Conservation (phyloP, 2,888 invertebrate genomes). For the Tipula vernalis region DNA sequence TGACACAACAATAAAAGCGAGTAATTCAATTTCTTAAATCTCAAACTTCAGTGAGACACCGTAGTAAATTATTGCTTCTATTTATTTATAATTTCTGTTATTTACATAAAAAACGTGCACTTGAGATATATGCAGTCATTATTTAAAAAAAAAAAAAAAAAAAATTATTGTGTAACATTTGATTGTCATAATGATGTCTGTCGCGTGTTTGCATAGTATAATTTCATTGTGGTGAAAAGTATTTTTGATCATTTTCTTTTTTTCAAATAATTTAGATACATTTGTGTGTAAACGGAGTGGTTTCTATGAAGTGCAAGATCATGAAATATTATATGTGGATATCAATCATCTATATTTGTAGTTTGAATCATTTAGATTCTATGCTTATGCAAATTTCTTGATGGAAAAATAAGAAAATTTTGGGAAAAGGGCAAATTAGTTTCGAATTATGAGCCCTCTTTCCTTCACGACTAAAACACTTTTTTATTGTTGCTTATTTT, state of each 20-base stretch:
- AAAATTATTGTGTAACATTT: background rate
- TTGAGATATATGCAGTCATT: background rate
- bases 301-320: too few species aligned
- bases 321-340: too few species aligned
- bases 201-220: background rate
- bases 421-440: too few species aligned
- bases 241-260: background rate
- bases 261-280: background rate
- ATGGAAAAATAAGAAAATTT: too few species aligned
- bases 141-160: background rate
- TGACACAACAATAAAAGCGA: background rate
- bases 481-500: too few species aligned
- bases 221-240: background rate
- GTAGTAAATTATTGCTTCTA: background rate
- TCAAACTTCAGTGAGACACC: background rate
- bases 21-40: background rate
- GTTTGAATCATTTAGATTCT: too few species aligned
- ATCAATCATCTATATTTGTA: too few species aligned
- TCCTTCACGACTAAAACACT: too few species aligned
- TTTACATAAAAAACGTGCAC: slow-evolving; percentile 28
- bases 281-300: too few species aligned
- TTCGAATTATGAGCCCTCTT: too few species aligned
- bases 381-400: too few species aligned
- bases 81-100: slow-evolving; percentile 34
- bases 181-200: background rate